phyloP scores from a whole-genome alignment of 1,140 invertebrate genomes.

The Cotesia vestalis region DNA sequence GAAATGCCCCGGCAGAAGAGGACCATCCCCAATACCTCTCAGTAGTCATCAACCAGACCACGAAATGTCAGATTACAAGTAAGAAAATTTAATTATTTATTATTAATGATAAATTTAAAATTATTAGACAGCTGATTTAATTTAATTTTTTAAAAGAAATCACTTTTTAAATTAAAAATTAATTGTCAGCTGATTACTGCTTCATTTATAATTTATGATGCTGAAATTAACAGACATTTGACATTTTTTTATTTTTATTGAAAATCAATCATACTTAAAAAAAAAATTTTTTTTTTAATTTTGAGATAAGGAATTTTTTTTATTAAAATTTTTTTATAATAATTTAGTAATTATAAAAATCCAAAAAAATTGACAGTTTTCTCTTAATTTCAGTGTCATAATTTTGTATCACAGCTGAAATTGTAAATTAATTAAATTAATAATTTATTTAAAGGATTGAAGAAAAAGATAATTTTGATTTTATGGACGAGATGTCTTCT shows the following conservation, averaged over 20 bases:
- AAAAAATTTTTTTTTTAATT: not conserved
- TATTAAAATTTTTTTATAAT: not conserved
- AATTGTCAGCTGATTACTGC: too few species aligned
- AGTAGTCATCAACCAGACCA: conserved; percentile 58
- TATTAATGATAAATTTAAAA: not conserved
- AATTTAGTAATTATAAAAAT: too few species aligned
- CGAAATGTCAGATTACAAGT: conserved; percentile 59
- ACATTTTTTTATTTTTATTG: not conserved
- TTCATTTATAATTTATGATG: too few species aligned
- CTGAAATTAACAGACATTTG: too few species aligned
- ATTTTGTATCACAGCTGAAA: not conserved
- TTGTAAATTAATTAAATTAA: conserved; percentile 16
- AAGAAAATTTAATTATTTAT: conserved; percentile 24
- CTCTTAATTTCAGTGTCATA: not conserved
- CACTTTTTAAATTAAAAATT: too few species aligned
- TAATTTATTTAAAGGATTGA: conserved; percentile 58
- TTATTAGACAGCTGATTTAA: too few species aligned
- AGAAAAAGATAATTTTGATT: conserved; percentile 77
- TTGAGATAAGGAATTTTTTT: too few species aligned
- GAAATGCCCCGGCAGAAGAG: conserved; percentile 72
- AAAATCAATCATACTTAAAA: too few species aligned
- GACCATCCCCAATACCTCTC: conserved; percentile 65
- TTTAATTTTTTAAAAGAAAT: too few species aligned
- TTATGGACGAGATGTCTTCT: conserved; percentile 77
- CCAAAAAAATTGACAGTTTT: not conserved